Base-by-base conservation (phyloP, 2,797 vertebrate species). In the Dendrocincla tyrannina region DNA sequence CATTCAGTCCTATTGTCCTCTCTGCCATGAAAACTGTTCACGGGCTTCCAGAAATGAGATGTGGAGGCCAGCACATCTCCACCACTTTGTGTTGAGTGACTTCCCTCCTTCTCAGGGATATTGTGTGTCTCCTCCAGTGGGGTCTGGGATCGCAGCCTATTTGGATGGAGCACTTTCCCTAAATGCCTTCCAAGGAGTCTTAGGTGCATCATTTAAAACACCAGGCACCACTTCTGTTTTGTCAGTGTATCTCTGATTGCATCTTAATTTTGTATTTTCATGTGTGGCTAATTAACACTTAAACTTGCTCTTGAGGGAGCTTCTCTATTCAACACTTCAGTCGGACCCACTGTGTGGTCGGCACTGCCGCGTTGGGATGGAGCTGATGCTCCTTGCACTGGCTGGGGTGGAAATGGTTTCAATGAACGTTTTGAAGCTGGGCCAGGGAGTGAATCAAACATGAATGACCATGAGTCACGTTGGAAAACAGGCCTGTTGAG, bases 401-500 rank as follows among this genome's bases (percentile, higher is more conserved):
- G 19, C 77, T 64, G 77, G 77, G 35, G 37, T 94, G 77, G 80
- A 93, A 93, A 50, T 85, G 64, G 49, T 89, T 94, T 96, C 83
- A 91, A 22, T 82, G 53, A 90, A 56, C 42, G 33, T 87, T 94
- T 91, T 96, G 96, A 95, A 93, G 74, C 80, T 15, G 24, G 42
- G 94, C 95, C 96, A 96, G 90, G 39, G 89, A 33, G 72, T 92
- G 93, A 94, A 80, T 92, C 92, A 93, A 89, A 89, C 46, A 22
- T 62, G 95, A 91, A 90, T 95, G 95, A 94, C 89, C 82, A 15
- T 94, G 96, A 96, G 93, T 95, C 91, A 93, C 73, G 67, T 73
- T 83, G 92, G 89, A 95, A 90, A 94, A 68, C 4, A 79, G 74
- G 74, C 49, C 80, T 35, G 39, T 17, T 6, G 58, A 77, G 67